Percentiles rank a stretch among this genome's conserved stretches.
These are phyloP conservation scores for Microctonus hyperodae DNA, from an alignment of 2,888 invertebrate genomes.

Conservation along the genomic window DNA sequence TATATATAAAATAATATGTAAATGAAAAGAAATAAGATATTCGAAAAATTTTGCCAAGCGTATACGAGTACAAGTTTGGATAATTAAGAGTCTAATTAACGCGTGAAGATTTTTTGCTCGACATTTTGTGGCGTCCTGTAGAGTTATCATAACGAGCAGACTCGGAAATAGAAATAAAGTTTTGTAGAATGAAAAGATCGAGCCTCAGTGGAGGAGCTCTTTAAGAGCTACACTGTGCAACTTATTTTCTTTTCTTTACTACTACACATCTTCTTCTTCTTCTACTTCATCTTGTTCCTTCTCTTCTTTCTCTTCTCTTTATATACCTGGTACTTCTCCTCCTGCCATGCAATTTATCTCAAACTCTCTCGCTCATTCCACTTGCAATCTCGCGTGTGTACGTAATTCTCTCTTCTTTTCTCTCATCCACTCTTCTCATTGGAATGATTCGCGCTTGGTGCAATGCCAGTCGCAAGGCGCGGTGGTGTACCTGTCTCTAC, in stretches of 20 bases:
- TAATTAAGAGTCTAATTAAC: conserved; percentile 32
- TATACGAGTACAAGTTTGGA: neutral
- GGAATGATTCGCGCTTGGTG: conserved; percentile 12
- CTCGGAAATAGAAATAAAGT: conserved; percentile 37
- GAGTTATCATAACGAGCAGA: conserved; percentile 35
- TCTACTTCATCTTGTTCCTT: conserved; percentile 23
- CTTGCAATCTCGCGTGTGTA: conserved; percentile 20
- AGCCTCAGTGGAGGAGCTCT: conserved; percentile 34
- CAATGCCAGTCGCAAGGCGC: conserved; percentile 28
- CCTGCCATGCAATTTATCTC: conserved; percentile 28
- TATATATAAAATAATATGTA: neutral
- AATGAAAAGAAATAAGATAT: neutral
- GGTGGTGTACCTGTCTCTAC: conserved; percentile 38
- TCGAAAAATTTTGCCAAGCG: neutral
- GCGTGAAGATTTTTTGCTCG: conserved; percentile 27
- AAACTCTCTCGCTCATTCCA: conserved; percentile 20
- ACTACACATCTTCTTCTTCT: conserved; percentile 25
- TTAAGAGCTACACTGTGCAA: conserved; percentile 30
- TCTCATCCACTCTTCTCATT: conserved; percentile 23
- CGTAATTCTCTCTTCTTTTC: neutral
- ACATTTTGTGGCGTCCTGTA: conserved; percentile 26
- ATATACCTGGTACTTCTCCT: conserved; percentile 17
- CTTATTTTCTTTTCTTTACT: conserved; percentile 20
- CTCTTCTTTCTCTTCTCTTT: no score
- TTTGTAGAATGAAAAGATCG: conserved; percentile 33